Conservation (phyloP, 2,113 vertebrate species). For the Chaetura pelagica region DNA sequence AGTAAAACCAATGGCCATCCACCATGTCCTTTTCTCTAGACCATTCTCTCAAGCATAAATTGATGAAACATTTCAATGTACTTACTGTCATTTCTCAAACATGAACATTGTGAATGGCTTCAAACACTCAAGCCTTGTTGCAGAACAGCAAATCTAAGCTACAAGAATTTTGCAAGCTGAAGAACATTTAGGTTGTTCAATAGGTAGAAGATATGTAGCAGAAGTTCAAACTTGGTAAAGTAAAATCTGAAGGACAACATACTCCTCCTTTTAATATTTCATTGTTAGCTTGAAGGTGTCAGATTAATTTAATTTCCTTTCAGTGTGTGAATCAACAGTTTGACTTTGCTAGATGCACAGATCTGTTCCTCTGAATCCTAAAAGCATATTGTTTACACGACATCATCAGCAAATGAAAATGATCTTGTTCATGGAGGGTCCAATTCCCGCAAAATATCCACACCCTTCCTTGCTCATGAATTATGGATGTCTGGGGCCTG, state of each 20-base stretch:
- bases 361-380: slow-evolving; percentile 26
- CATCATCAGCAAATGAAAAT: slow-evolving; percentile 64
- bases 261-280: neutral
- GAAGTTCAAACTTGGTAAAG: neutral
- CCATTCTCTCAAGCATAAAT: neutral
- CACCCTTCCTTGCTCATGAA: slow-evolving; percentile 60
- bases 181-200: neutral
- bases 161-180: neutral
- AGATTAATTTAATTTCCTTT: slow-evolving; percentile 5
- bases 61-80: neutral
- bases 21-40: neutral
- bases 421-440: slow-evolving; percentile 43
- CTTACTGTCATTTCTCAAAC: neutral
- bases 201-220: neutral
- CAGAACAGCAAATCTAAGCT: neutral
- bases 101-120: neutral
- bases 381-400: slow-evolving; percentile 49
- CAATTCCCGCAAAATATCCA: slow-evolving; percentile 58
- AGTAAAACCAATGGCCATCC: neutral
- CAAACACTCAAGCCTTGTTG: neutral
- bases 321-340: neutral
- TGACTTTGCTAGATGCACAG: slow-evolving; percentile 13
- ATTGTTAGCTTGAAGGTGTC: neutral
- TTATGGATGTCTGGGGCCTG: slow-evolving; percentile 63
- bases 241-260: neutral